Evolutionary conservation across 2,888 invertebrate species (phyloP).

Genomic region (Mechanitis mazaeus): DNA sequence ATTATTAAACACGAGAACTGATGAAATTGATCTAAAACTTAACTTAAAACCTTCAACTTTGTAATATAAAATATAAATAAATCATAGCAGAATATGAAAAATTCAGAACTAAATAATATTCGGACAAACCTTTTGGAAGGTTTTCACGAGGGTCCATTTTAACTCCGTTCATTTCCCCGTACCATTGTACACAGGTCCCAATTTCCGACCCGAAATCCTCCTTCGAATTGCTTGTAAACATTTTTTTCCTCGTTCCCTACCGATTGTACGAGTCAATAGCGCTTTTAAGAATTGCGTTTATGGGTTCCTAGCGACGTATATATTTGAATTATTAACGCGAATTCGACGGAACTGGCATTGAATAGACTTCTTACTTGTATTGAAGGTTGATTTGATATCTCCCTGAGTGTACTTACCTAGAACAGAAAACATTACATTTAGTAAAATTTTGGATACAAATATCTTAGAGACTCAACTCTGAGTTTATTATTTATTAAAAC

Average conservation of each 20-base stretch:
- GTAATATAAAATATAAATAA: too few relatives aligned
- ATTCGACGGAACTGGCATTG: conserved; percentile 16
- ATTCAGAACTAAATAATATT: too few relatives aligned
- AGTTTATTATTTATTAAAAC: too few relatives aligned
- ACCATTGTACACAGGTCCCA: conserved; percentile 30
- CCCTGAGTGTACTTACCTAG: conserved; percentile 47
- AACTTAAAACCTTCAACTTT: too few relatives aligned
- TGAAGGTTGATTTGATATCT: not conserved
- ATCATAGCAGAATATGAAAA: too few relatives aligned
- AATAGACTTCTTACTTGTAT: conserved; percentile 3
- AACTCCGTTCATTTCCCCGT: conserved; percentile 29
- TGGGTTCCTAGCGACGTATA: conserved; percentile 47
- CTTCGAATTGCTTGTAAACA: conserved; percentile 55
- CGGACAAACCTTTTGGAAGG: too few relatives aligned
- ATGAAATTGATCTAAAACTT: too few relatives aligned
- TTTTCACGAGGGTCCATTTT: conserved; percentile 23
- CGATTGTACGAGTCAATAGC: conserved; percentile 60
- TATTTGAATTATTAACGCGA: conserved; percentile 63
- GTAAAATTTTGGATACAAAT: not conserved
- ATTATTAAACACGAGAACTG: too few relatives aligned
- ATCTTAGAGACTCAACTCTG: too few relatives aligned
- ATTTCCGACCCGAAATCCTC: conserved; percentile 32
- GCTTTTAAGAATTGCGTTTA: conserved; percentile 62
- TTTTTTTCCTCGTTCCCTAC: conserved; percentile 51
- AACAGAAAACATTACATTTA: conserved; percentile 28